phyloP scores from a whole-genome alignment of 1,140 invertebrate genomes.

The Whitmania pigra region DNA sequence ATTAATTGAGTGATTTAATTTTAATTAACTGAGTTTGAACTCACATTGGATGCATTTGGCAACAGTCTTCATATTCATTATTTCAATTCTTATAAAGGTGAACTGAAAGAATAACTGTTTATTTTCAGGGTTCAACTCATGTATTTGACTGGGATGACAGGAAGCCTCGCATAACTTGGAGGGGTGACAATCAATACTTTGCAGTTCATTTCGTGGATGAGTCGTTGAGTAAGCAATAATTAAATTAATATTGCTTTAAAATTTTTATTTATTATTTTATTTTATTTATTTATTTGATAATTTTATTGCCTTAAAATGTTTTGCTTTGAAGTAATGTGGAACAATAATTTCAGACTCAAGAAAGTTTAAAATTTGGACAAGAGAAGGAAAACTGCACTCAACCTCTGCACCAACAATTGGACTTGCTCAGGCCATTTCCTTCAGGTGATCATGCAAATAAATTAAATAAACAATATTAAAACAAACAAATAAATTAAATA shows the following conservation, averaged over 20 bases:
- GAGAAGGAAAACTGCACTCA: conserved; percentile 37
- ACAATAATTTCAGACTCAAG: conserved; percentile 31
- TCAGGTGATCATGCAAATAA: background rate
- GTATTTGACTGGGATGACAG: conserved; percentile 44
- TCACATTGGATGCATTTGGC: no score
- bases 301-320: background rate
- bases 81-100: background rate
- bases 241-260: background rate
- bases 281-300: no score
- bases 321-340: conserved; percentile 7
- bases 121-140: background rate
- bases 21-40: no score
- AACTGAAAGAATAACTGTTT: background rate
- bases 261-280: no score
- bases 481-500: no score
- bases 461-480: background rate
- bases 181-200: conserved; percentile 68
- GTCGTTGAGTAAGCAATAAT: conserved; percentile 31
- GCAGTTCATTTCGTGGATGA: conserved; percentile 55
- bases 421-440: conserved; percentile 51
- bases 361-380: conserved; percentile 39
- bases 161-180: conserved; percentile 59
- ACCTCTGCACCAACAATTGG: conserved; percentile 46
- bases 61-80: background rate
- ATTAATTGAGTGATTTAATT: no score